Base-by-base conservation (phyloP, 2,888 invertebrate genomes). In the Notocelia uddmanniana region DNA sequence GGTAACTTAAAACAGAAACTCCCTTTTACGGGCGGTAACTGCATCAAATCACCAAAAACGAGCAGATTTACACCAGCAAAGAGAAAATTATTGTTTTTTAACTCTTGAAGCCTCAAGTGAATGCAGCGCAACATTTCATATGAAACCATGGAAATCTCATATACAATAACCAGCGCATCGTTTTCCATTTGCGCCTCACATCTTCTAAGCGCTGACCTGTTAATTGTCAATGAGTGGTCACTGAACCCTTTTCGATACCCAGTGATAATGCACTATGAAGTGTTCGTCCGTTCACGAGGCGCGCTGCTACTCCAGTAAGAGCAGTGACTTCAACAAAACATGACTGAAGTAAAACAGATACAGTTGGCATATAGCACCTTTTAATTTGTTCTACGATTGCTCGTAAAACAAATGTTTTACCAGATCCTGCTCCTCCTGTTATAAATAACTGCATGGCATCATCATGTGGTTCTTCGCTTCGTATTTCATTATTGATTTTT, bases 91-190 rank as follows among this genome's bases (percentile, higher is more conserved):
- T 45, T 60, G 6, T 60, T 45, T 11, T 45, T 60, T 34, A 50
- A 75, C 10, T 60, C 60, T n/a, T 45, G 60, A n/a, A 60, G 60
- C n/a, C 60, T 37, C 2, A 60, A 23, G 23, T 60, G 60, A 10
- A 83, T 80, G 9, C 77, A 78, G 11, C 81, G 66, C 5, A 81
- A 60, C 63, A 76, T 79, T 63, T 82, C 79, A 69, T 83, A 81
- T 0, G 77, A 78, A 0, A 80, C 80, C 78, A 82, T 80, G 3
- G 80, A 83, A 55, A 80, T 78, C 74, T 80, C 79, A 26, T 83
- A 8, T 80, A 80, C 6, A 81, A 72, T 0, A 81, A 48, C 77
- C 79, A 81, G 23, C 74, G 68, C 1, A 82, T 79, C 23, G 76
- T n/a, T 10, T 78, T 76, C 81, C 81, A 81, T 70, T 77, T 78